phyloP scores from a whole-genome alignment of 53 echinoderm and acorn worm genomes.

The Mesocentrotus franciscanus region DNA sequence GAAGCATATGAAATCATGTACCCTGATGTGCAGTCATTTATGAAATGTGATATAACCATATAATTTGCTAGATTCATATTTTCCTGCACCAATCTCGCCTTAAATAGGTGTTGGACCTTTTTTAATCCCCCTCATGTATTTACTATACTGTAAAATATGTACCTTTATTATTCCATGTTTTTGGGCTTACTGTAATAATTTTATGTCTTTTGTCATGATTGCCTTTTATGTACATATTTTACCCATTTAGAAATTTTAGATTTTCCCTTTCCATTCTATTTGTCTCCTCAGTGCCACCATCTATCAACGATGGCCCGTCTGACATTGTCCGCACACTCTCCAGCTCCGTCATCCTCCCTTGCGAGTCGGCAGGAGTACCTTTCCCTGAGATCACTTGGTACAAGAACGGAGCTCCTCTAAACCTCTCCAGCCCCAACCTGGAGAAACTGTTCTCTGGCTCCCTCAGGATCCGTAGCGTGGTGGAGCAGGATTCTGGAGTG shows the following conservation, averaged over 20 bases:
- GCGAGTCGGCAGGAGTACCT: constrained; percentile 89
- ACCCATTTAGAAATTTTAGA: not conserved
- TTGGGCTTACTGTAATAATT: too few species aligned
- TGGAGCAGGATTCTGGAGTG: constrained; percentile 68
- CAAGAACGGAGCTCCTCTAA: constrained; percentile 82
- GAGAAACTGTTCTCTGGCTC: constrained; percentile 80
- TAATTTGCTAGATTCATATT: too few species aligned
- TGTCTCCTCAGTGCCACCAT: constrained; percentile 77
- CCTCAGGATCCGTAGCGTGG: constrained; percentile 72
- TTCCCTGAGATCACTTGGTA: constrained; percentile 87
- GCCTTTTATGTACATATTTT: too few species aligned
- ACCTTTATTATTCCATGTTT: too few species aligned
- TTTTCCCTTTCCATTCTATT: not conserved
- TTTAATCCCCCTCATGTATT: too few species aligned
- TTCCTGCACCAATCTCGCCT: too few species aligned
- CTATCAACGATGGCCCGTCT: constrained; percentile 80
- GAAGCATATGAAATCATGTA: too few species aligned
- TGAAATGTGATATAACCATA: too few species aligned
- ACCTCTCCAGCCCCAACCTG: constrained; percentile 69
- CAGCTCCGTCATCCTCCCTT: constrained; percentile 82
- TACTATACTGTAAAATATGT: too few species aligned
- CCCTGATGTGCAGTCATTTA: too few species aligned
- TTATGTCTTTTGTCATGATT: too few species aligned
- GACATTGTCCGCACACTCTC: constrained; percentile 70
- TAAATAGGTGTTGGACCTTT: too few species aligned